These are phyloP conservation scores for Streptopelia turtur DNA, from an alignment of 2,797 vertebrate species.

Conservation along the genomic window DNA sequence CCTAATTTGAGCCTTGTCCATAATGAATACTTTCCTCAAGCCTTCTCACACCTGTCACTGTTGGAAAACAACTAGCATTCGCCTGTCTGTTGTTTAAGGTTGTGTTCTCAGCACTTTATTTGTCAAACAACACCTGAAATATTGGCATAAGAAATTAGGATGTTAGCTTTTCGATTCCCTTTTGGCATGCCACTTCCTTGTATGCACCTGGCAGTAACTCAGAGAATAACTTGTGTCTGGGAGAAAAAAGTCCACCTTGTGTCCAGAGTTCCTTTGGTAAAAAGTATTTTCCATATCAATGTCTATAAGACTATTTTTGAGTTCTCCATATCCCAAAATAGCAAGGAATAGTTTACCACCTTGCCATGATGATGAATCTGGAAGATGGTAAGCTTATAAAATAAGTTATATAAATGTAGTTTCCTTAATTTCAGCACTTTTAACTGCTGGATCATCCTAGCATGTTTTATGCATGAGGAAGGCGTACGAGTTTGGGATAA, in stretches of 20 bases:
- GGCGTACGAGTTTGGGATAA: neutral
- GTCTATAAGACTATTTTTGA: neutral
- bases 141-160: neutral
- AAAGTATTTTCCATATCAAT: neutral
- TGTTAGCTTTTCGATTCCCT: neutral
- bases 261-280: neutral
- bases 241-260: neutral
- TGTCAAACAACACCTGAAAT: slow-evolving; percentile 31
- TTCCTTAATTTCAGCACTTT: neutral
- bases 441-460: neutral
- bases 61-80: slow-evolving; percentile 56
- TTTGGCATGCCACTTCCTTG: neutral
- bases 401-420: neutral
- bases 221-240: neutral
- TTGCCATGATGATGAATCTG: neutral
- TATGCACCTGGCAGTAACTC: neutral
- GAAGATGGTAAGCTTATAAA: neutral
- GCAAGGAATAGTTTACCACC: neutral
- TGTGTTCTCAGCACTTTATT: slow-evolving; percentile 35
- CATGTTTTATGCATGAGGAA: neutral
- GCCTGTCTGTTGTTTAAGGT: slow-evolving; percentile 49
- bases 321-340: neutral
- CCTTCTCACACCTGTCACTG: slow-evolving; percentile 80
- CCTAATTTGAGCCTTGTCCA: slow-evolving; percentile 76
- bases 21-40: slow-evolving; percentile 78